Evolutionary conservation across 2,113 vertebrate genomes (phyloP).

Genomic region (Synodontis membranacea): DNA sequence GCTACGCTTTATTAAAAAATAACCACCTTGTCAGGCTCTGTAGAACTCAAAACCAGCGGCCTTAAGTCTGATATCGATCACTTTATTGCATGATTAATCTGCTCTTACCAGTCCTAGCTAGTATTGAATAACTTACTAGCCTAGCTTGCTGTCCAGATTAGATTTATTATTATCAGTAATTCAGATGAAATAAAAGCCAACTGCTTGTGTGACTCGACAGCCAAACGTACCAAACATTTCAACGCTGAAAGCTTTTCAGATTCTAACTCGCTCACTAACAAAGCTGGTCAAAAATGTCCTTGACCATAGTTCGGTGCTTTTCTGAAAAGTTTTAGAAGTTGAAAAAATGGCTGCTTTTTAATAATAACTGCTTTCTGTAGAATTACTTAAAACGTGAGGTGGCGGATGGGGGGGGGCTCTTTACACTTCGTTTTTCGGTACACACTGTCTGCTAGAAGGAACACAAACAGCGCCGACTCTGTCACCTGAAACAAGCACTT

Average conservation of each 20-base stretch:
- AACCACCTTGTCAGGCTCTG: neutral
- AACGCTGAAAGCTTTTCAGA: neutral
- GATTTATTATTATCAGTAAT: neutral
- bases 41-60: neutral
- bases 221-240: too few relatives aligned
- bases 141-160: neutral
- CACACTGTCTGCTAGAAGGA: neutral
- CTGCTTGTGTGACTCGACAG: neutral
- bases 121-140: neutral
- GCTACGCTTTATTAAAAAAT: neutral
- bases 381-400: neutral
- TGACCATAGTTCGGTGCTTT: neutral
- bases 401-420: neutral
- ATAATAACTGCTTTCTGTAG: neutral
- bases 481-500: neutral
- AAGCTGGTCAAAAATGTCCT: neutral
- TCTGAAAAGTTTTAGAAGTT: neutral
- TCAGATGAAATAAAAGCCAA: neutral
- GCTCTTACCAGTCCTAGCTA: neutral
- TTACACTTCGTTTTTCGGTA: neutral
- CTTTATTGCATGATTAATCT: constrained; percentile 4
- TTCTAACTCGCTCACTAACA: neutral
- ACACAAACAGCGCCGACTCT: neutral
- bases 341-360: neutral
- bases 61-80: neutral